A percentile compares a stretch with the other conserved stretches of the same genome.
phyloP scores from a whole-genome alignment of 2,797 vertebrate genomes.

The Limnodromus scolopaceus region DNA sequence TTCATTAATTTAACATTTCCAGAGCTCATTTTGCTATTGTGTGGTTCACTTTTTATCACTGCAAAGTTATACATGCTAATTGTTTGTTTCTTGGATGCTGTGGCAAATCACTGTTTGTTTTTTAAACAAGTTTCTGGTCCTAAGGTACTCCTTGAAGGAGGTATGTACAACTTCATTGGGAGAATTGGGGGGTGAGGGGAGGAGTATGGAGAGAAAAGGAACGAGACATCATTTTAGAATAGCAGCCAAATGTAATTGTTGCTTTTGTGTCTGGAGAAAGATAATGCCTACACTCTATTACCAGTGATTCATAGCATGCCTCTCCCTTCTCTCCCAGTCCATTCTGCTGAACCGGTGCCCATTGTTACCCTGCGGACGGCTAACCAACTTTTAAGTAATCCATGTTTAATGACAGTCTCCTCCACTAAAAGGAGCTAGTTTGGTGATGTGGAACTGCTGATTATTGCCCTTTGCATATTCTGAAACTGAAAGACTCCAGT shows the following conservation, averaged over 20 bases:
- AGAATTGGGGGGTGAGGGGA: neutral
- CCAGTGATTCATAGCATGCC: constrained; percentile 39
- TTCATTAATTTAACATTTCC: constrained; percentile 58
- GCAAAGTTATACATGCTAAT: neutral
- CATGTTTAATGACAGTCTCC: neutral
- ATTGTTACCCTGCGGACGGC: neutral
- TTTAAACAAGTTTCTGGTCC: constrained; percentile 9
- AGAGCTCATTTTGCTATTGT: constrained; percentile 32
- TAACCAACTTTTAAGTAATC: neutral
- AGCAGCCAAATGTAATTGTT: constrained; percentile 44
- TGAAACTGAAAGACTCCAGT: neutral
- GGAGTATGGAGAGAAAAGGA: neutral
- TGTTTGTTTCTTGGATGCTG: neutral
- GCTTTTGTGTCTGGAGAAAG: constrained; percentile 42
- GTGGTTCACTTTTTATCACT: constrained; percentile 37
- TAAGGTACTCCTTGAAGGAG: neutral
- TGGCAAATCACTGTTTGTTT: neutral
- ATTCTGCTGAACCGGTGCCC: constrained; percentile 17
- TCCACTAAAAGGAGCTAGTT: neutral
- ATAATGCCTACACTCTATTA: constrained; percentile 33
- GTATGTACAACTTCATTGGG: neutral
- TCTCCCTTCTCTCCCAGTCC: neutral
- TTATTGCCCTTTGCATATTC: neutral
- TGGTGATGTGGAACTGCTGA: neutral
- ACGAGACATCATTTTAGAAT: neutral